phyloP scores from a whole-genome alignment of 2,797 vertebrate species.

The Microcaecilia unicolor region DNA sequence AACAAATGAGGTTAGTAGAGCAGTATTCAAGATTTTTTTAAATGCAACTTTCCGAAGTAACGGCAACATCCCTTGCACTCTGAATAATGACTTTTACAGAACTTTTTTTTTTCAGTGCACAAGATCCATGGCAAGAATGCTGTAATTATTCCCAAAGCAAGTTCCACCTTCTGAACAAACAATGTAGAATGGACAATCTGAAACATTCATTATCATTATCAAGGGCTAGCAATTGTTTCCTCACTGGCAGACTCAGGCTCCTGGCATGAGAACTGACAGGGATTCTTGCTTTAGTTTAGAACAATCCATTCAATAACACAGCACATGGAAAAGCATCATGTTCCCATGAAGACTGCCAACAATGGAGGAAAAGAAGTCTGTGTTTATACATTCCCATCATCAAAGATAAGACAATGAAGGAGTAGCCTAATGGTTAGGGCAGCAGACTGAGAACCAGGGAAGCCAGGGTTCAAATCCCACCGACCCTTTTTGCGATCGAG shows the following conservation, averaged over 20 bases:
- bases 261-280: constrained; percentile 4
- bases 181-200: constrained; percentile 15
- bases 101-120: neutral
- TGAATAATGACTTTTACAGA: neutral
- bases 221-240: constrained; percentile 39
- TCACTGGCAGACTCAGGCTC: constrained; percentile 14
- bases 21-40: too few relatives aligned
- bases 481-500: too few relatives aligned
- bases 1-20: too few relatives aligned
- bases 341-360: constrained; percentile 1
- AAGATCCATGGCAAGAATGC: neutral
- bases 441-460: too few relatives aligned
- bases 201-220: constrained; percentile 40
- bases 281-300: constrained; percentile 13
- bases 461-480: too few relatives aligned
- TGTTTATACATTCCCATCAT: neutral
- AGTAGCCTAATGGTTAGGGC: too few relatives aligned
- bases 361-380: neutral
- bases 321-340: constrained; percentile 10
- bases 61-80: too few relatives aligned
- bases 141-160: constrained; percentile 27
- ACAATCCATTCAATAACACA: neutral
- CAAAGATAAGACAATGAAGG: neutral
- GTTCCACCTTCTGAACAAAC: constrained; percentile 39
- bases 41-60: too few relatives aligned